Percentiles rank a stretch among this genome's conserved stretches.
These are phyloP conservation scores for Malurus melanocephalus DNA, from an alignment of 2,113 vertebrate species.

Conservation along the genomic window DNA sequence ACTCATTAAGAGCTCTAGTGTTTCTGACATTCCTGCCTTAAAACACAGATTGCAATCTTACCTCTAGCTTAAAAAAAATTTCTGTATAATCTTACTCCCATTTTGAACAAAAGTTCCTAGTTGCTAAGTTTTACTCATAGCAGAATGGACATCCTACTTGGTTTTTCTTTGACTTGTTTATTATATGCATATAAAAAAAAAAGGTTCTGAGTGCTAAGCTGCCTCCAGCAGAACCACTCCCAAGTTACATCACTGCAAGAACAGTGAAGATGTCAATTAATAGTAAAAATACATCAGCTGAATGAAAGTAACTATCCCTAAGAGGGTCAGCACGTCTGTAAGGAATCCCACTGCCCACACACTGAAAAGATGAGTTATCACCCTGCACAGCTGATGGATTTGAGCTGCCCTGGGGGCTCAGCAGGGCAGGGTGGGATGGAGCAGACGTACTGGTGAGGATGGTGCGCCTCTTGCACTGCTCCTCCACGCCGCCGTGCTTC, in stretches of 20 bases:
- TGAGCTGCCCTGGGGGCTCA: fast-evolving
- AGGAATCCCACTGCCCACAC: background rate
- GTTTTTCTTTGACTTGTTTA: background rate
- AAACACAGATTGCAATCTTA: background rate
- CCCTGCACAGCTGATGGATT: background rate
- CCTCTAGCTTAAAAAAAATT: background rate
- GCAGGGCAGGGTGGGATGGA: fast-evolving
- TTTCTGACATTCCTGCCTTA: background rate
- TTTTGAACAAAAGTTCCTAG: background rate
- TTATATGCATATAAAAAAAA: background rate
- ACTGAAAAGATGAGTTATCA: background rate
- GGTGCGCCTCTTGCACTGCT: conserved; percentile 95
- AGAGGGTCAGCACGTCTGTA: background rate
- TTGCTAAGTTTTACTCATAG: background rate
- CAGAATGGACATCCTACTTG: background rate
- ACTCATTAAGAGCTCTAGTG: background rate
- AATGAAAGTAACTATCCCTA: background rate
- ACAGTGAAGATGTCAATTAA: background rate
- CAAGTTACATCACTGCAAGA: background rate
- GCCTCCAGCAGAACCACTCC: conserved; percentile 4
- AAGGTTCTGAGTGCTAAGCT: background rate
- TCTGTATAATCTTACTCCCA: background rate
- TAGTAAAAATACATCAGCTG: background rate
- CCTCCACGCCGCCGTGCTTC: conserved; percentile 93
- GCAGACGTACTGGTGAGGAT: conserved; percentile 86